A percentile compares a stretch with the other conserved stretches of the same genome.
These are phyloP conservation scores for Acrossocheilus fasciatus DNA, from an alignment of 2,797 vertebrate species.

Conservation along the genomic window DNA sequence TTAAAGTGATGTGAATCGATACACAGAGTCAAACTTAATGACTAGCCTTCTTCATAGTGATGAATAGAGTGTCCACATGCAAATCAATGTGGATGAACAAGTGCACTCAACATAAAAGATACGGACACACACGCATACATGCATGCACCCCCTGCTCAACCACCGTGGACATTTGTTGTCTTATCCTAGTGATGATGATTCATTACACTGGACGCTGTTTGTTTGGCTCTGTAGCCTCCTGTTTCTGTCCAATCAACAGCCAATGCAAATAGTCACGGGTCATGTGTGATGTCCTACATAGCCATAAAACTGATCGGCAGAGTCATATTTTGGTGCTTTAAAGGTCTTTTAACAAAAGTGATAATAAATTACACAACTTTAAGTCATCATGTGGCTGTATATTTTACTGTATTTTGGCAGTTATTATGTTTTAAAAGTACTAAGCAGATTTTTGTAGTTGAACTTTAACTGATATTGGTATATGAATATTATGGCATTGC, in stretches of 20 bases:
- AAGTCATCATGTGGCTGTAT: background rate
- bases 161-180: conserved; percentile 1
- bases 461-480: background rate
- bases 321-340: conserved; percentile 2
- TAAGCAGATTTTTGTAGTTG: too few relatives aligned
- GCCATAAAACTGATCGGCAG: background rate
- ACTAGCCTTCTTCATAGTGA: conserved; percentile 48
- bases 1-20: conserved; percentile 47
- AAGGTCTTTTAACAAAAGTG: background rate
- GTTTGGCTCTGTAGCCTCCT: conserved; percentile 6
- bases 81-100: conserved; percentile 25
- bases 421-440: background rate
- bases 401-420: background rate
- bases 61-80: conserved; percentile 48
- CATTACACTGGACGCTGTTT: background rate
- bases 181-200: conserved; percentile 31
- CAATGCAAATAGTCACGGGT: background rate
- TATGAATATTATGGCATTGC: background rate
- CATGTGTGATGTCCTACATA: conserved; percentile 3
- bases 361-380: background rate
- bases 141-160: background rate
- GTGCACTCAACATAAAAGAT: conserved; percentile 1
- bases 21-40: conserved; percentile 52
- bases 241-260: background rate
- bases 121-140: conserved; percentile 18